Conservation (phyloP, 2,797 vertebrate species). For the Oophaga sylvatica region DNA sequence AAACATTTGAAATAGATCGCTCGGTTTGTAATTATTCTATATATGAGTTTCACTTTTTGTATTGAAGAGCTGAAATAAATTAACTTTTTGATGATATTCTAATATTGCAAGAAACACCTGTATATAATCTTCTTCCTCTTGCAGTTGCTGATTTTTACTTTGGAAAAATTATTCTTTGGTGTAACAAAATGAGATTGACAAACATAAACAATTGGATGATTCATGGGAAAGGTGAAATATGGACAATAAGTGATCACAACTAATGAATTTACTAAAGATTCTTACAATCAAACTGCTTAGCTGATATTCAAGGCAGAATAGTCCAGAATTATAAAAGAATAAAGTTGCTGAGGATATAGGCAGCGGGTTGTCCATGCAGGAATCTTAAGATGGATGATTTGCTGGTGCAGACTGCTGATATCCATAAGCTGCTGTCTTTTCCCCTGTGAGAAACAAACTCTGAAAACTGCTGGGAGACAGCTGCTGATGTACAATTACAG, state of each 20-base stretch:
- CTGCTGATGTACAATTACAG: slow-evolving; percentile 49
- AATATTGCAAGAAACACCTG: too few relatives aligned
- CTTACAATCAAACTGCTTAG: not conserved
- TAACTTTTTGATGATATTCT: too few relatives aligned
- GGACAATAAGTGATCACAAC: not conserved
- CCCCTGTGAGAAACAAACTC: slow-evolving; percentile 51
- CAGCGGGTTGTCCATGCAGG: slow-evolving; percentile 31
- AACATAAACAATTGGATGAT: not conserved
- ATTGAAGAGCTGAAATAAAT: too few relatives aligned
- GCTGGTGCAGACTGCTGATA: slow-evolving; percentile 52
- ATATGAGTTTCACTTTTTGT: too few relatives aligned
- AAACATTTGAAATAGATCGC: too few relatives aligned
- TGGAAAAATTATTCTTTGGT: not conserved
- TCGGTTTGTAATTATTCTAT: too few relatives aligned
- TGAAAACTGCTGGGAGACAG: slow-evolving; percentile 42
- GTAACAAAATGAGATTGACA: not conserved
- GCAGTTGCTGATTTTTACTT: not conserved
- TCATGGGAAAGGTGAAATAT: not conserved
- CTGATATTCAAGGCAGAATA: not conserved
- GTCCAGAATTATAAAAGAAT: not conserved
- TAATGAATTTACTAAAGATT: not conserved
- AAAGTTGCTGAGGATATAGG: slow-evolving; percentile 15
- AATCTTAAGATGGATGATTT: slow-evolving; percentile 37
- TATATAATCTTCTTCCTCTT: not conserved
- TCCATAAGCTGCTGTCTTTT: slow-evolving; percentile 53